A percentile compares a stretch with the other conserved stretches of the same genome.
These are phyloP conservation scores for Julus scandinavius DNA, from an alignment of 2,888 invertebrate species.

Conservation along the genomic window DNA sequence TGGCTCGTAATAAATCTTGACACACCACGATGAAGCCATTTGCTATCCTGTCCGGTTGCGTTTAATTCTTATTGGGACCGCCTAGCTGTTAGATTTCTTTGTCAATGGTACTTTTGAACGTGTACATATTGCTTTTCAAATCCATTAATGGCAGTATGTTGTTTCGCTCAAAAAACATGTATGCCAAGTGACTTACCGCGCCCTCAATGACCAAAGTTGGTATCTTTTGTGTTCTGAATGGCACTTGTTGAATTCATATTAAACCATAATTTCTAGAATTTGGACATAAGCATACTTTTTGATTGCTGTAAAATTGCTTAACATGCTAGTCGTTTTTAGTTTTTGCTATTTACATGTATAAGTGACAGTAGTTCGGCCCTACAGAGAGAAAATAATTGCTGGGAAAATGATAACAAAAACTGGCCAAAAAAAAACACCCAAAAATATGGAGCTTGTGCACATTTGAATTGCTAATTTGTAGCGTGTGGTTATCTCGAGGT, in stretches of 20 bases:
- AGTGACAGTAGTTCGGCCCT: not conserved
- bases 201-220: not conserved
- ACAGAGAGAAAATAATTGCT: not conserved
- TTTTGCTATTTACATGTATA: not conserved
- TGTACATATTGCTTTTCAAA: not conserved
- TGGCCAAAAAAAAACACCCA: not conserved
- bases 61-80: not conserved
- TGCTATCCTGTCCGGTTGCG: not conserved
- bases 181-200: not conserved
- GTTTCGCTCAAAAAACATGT: not conserved
- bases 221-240: not conserved
- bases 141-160: not conserved
- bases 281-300: not conserved
- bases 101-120: conserved; percentile 37
- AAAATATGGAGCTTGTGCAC: conserved; percentile 15
- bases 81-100: conserved; percentile 8
- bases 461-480: conserved; percentile 14
- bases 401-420: not conserved
- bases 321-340: conserved; percentile 22
- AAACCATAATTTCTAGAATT: not conserved
- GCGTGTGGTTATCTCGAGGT: not conserved
- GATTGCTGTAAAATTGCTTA: conserved; percentile 20
- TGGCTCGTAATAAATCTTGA: conserved; percentile 17
- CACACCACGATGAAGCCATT: not conserved
- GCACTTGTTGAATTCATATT: not conserved